Evolutionary conservation across 2,888 invertebrate genomes (phyloP), one percentile per base, ranked within the genome.

Genomic region (Octodonta nipae): DNA sequence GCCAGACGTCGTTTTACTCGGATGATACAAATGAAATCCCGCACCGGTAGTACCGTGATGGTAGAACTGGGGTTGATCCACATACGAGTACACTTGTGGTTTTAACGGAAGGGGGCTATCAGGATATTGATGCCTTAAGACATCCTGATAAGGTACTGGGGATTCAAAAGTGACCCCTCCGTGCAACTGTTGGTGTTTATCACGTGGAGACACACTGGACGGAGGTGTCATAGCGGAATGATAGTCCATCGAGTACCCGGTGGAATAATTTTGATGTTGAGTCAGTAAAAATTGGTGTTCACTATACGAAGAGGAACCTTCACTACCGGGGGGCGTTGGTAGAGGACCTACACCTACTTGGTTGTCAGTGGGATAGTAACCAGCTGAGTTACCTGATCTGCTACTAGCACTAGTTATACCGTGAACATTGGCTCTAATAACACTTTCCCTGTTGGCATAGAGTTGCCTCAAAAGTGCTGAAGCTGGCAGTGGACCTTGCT

Each of bases 201-300:
- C 92, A 38, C 91, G 71, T 0, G 93, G 92, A 4, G 92, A 92
- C 2, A 92, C 92, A 3, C 92, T 92, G n/a, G 89, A 88, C 31
- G 93, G 93, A 32, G 92, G 92, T 3, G 92, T 92, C 86, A 93
- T 92, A 28, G 88, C 87, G 24, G 87, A 82, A 59, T 91, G 91
- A 52, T 87, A 87, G 52, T 86, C 86, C 42, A 79, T 80, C 36
- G 70, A 66, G 47, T 77, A 77, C 36, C 66, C 60, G 59, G 55
- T 71, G 65, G 51, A 71, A 70, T 47, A 76, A 68, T 70, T 71
- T 45, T 71, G 71, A 16, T 68, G 63, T 44, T 71, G 70, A 17
- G 70, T 57, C 33, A 64, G 46, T 32, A 72, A 56, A 46, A 71
- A 72, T 49, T 71, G 71, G 54, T 61, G 82, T 61, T 70, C 83